Base-by-base conservation (phyloP, 2,888 invertebrate genomes). In the Dolomedes plantarius region DNA sequence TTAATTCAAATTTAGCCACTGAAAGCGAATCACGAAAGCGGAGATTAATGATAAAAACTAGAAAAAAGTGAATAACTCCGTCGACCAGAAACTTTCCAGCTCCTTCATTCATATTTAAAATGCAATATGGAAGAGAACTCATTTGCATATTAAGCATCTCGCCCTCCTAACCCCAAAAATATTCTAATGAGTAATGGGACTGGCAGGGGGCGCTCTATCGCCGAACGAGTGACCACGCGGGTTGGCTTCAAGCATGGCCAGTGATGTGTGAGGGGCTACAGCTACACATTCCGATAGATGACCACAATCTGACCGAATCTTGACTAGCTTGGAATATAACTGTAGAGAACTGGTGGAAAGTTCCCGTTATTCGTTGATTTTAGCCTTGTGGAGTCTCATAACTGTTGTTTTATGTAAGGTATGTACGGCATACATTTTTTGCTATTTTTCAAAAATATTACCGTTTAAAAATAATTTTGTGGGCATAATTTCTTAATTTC, bases 221-320 rank as follows among this genome's bases (percentile, higher is more conserved):
- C 7, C 3, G 41, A 36, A 27, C 65, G 80, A 67, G 28, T 72
- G 77, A 72, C 76, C 77, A 85, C 83, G 75, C 75, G 69, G 75
- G 62, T 75, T 82, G 65, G 68, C 36, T 85, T 77, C 83, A 85
- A 73, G 83, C 83, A 77, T 85, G 83, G 41, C 19, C 77, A 85
- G 73, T 77, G 83, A 85, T 85, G 83, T 85, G 83, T 77, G 83
- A 39, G 50, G 9, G 67, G 50, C 73, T 85, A 85, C 83, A 72
- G 73, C 83, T 85, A 85, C 83, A 85, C 72, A 39, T 67, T 39
- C 32, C 28, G 11, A 68, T 56, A 50, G 67, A 50, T 77, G 83
- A 67, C 68, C 67, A 77, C 77, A 64, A 73, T 64, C 65, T 29
- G 74, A 19, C 31, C 67, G 36, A 39, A 16, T 7, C 64, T 28